Evolutionary conservation across 2,113 vertebrate species (phyloP).

Genomic region (Pseudopodoces humilis): DNA sequence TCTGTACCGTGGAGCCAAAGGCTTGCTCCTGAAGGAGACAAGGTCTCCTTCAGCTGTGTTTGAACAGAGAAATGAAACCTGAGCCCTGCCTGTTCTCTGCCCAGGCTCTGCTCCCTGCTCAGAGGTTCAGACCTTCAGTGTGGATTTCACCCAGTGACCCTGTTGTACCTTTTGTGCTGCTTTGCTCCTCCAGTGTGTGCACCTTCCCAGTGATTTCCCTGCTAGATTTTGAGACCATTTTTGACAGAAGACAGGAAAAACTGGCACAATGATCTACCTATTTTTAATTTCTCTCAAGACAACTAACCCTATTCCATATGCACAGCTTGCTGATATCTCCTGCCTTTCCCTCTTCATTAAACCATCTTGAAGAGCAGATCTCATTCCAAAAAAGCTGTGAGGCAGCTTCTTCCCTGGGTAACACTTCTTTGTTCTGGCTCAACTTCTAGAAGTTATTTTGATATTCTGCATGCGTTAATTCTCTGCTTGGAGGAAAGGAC

Average conservation of each 20-base stretch:
- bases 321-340: slow-evolving; percentile 8
- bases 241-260: not conserved
- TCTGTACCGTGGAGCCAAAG: not conserved
- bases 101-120: not conserved
- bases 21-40: not conserved
- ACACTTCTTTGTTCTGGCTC: slow-evolving; percentile 20
- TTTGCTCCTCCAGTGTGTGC: not conserved
- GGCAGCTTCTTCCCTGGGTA: slow-evolving; percentile 1
- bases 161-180: not conserved
- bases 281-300: slow-evolving; percentile 39
- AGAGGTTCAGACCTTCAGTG: not conserved
- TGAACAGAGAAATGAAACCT: not conserved
- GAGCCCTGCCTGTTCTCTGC: not conserved
- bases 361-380: slow-evolving; percentile 26
- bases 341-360: slow-evolving; percentile 15
- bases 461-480: not conserved
- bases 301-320: slow-evolving; percentile 1
- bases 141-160: not conserved
- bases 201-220: not conserved
- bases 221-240: not conserved
- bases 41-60: not conserved
- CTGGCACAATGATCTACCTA: not conserved
- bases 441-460: slow-evolving; percentile 25
- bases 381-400: slow-evolving; percentile 30
- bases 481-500: not conserved